phyloP scores from a whole-genome alignment of 2,888 invertebrate species.

The Choristoneura rosaceana region DNA sequence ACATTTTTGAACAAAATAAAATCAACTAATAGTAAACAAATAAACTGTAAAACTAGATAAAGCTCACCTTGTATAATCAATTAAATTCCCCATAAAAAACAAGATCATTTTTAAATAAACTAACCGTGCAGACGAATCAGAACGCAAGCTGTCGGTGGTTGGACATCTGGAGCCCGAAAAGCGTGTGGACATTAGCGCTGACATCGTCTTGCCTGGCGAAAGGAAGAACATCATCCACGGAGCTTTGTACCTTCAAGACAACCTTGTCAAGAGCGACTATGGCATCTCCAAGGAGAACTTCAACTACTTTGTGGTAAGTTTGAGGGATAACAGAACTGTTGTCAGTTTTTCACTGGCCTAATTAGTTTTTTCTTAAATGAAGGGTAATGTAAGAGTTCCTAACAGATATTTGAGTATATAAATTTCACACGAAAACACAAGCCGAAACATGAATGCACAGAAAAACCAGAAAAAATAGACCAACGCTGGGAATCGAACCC shows the following conservation, averaged over 20 bases:
- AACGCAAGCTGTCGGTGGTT: slow-evolving; percentile 82
- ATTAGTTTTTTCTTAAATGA: no score
- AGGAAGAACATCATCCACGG: slow-evolving; percentile 86
- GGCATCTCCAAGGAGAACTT: slow-evolving; percentile 86
- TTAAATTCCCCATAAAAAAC: not conserved
- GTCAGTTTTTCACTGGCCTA: no score
- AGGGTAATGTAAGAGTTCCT: no score
- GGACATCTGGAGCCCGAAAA: slow-evolving; percentile 86
- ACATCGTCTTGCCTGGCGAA: slow-evolving; percentile 79
- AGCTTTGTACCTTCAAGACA: slow-evolving; percentile 86
- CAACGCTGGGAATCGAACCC: no score
- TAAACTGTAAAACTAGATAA: no score
- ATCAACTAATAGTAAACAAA: no score
- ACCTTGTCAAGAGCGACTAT: slow-evolving; percentile 88
- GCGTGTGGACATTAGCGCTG: slow-evolving; percentile 86
- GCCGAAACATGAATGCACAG: no score
- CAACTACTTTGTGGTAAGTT: slow-evolving; percentile 82
- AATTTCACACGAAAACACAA: no score
- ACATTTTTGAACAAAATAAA: no score
- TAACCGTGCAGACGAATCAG: slow-evolving; percentile 66
- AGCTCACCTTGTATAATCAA: no score
- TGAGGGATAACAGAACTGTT: not conserved
- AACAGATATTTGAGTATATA: no score
- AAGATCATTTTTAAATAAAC: slow-evolving; percentile 19
- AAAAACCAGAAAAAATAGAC: no score